Conservation (phyloP, 2,797 vertebrate genomes). For the Sebastes cheni region DNA sequence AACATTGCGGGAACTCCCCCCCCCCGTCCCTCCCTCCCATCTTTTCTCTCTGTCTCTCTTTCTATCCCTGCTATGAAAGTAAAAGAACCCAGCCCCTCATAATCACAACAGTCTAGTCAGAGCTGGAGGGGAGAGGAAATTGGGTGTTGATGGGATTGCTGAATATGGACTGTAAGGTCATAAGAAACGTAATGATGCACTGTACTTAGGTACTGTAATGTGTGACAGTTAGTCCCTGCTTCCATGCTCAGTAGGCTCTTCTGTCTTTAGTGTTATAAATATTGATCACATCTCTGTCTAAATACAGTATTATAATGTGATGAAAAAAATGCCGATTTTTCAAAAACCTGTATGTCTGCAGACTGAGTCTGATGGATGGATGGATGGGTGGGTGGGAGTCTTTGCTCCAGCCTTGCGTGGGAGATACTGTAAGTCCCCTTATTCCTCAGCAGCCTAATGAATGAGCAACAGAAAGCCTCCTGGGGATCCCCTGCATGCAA, state of each 20-base stretch:
- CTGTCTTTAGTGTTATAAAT: background rate
- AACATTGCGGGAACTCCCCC: constrained; percentile 68
- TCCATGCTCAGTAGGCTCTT: background rate
- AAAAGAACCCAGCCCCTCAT: constrained; percentile 51
- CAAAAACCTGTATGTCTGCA: background rate
- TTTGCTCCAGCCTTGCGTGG: constrained; percentile 37
- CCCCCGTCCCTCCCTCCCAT: background rate
- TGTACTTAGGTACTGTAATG: constrained; percentile 20
- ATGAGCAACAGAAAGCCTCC: constrained; percentile 68
- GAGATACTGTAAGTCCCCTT: constrained; percentile 45
- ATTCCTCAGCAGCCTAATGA: constrained; percentile 63
- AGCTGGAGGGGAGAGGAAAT: constrained; percentile 59
- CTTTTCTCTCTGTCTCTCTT: constrained; percentile 14
- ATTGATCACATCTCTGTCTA: background rate
- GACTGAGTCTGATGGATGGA: background rate
- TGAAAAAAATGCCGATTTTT: background rate
- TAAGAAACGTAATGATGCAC: constrained; percentile 24
- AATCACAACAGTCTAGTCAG: constrained; percentile 66
- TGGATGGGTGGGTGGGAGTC: constrained; percentile 1
- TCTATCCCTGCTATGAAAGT: constrained; percentile 40
- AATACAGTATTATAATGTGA: background rate
- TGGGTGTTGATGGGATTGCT: constrained; percentile 59
- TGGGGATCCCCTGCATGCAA: constrained; percentile 66
- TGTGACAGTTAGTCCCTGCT: background rate
- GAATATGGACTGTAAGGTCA: constrained; percentile 54